Base-by-base conservation (phyloP, 1,140 invertebrate species). In the Whitmania pigra region DNA sequence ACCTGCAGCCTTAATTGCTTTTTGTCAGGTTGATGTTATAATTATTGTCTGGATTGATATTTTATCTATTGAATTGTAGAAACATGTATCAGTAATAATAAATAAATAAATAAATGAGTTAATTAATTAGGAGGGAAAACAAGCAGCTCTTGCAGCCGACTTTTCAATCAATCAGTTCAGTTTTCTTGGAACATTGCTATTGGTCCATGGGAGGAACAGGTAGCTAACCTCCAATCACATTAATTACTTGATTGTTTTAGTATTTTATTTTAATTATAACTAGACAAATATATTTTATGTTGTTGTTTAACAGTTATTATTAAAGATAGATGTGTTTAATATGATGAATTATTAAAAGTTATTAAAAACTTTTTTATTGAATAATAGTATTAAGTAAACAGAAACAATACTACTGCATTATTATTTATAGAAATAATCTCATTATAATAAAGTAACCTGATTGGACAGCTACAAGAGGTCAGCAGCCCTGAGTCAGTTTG, bases 81-180 rank as follows among this genome's bases (percentile, higher is more conserved):
- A 36, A 36, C 31, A 36, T 3, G 2, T 36, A 36, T 3, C 6
- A 36, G 31, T 36, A 36, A 3, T 36, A 6, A 6, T 36, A 36
- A n/a, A n/a, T n/a, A n/a, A n/a, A 36, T 36, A 6, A 36, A 36
- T 36, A 36, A 36, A 36, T 36, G 2, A 36, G 2, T 36, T 6
- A 36, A 40, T 70, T 67, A 71, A 3, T 29, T 29, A 91, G 75
- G 93, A 96, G 83, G 94, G 94, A 11, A 88, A 90, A 77, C 93
- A 97, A 81, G 96, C 96, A 3, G 96, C 94, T 53, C 83, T 99
- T 72, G 97, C 97, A 67, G 95, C 96, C n/a, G 96, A 99, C 83
- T 99, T 98, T 83, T 97, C 94, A 75, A 89, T 97, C 76, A 89
- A 89, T 29, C 91, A 96, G 79, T 98, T 99, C 82, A 89, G 88